Evolutionary conservation across 2,888 invertebrate genomes (phyloP).

Genomic region (Miltochrista miniata): DNA sequence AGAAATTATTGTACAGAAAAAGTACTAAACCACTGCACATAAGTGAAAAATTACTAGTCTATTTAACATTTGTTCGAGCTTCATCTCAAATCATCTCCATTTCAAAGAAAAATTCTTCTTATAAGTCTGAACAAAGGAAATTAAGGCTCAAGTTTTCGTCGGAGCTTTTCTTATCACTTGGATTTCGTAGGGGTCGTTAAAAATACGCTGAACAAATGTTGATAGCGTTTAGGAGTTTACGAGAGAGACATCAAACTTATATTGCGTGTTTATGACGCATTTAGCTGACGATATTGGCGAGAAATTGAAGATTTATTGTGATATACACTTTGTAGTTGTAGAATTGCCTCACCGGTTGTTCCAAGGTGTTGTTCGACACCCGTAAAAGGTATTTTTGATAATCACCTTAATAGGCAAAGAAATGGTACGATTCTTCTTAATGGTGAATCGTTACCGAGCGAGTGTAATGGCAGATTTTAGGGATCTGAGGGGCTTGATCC

Average conservation of each 20-base stretch:
- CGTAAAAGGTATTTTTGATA: too few relatives aligned
- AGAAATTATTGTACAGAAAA: too few relatives aligned
- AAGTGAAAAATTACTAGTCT: not conserved
- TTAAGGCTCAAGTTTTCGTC: not conserved
- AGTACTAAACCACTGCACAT: not conserved
- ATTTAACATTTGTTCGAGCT: not conserved
- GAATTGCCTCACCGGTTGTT: too few relatives aligned
- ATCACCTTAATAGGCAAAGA: too few relatives aligned
- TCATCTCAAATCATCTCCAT: not conserved
- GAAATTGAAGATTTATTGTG: constrained; percentile 2
- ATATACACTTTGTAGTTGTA: not conserved
- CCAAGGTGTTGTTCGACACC: too few relatives aligned
- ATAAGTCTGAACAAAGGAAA: not conserved
- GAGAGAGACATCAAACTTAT: constrained; percentile 44
- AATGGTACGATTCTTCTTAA: too few relatives aligned
- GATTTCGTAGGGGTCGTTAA: constrained; percentile 12
- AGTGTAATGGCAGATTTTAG: too few relatives aligned
- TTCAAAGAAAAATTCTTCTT: not conserved
- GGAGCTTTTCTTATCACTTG: not conserved
- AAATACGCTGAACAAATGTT: constrained; percentile 25
- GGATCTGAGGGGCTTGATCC: too few relatives aligned
- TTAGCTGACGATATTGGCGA: constrained; percentile 24
- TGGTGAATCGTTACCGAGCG: too few relatives aligned
- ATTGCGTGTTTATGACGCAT: constrained; percentile 46
- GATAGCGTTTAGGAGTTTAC: constrained; percentile 31